Evolutionary conservation across 2,797 vertebrate genomes (phyloP).

Genomic region (Spinus pinus): DNA sequence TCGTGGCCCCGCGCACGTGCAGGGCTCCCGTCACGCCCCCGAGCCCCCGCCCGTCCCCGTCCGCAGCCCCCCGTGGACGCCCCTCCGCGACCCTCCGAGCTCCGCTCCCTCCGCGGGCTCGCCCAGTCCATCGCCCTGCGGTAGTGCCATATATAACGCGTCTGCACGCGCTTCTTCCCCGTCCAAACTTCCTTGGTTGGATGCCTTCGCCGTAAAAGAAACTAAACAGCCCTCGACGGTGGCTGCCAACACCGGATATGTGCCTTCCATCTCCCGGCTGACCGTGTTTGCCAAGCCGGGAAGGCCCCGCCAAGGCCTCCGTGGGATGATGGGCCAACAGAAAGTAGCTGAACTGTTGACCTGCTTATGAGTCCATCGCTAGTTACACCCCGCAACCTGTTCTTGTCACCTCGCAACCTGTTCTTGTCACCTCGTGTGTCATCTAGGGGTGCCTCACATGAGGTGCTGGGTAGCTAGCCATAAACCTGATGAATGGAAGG

Average conservation of each 20-base stretch:
- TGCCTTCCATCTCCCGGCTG: not conserved
- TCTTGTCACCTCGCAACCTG: rapidly evolving
- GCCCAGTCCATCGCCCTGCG: rapidly evolving
- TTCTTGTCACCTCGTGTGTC: not conserved
- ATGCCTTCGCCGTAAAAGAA: not conserved
- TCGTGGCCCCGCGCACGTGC: not conserved
- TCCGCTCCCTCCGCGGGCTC: not conserved
- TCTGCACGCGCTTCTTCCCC: not conserved
- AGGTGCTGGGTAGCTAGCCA: not conserved
- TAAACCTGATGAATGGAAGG: not conserved
- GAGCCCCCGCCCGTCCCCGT: not conserved
- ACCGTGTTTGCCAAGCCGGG: not conserved
- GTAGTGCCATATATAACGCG: rapidly evolving
- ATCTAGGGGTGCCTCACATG: not conserved
- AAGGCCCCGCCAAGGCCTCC: not conserved
- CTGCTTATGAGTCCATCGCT: rapidly evolving
- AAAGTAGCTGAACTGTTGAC: not conserved
- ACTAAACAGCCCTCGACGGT: not conserved
- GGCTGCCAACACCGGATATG: rapidly evolving
- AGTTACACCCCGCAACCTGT: rapidly evolving
- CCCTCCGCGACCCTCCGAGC: not conserved
- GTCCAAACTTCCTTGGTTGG: not conserved
- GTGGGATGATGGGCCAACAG: not conserved
- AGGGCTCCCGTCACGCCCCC: not conserved
- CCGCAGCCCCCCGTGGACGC: not conserved